Evolutionary conservation across 2,113 vertebrate species (phyloP).

Genomic region (Microcebus lehilahytsara): DNA sequence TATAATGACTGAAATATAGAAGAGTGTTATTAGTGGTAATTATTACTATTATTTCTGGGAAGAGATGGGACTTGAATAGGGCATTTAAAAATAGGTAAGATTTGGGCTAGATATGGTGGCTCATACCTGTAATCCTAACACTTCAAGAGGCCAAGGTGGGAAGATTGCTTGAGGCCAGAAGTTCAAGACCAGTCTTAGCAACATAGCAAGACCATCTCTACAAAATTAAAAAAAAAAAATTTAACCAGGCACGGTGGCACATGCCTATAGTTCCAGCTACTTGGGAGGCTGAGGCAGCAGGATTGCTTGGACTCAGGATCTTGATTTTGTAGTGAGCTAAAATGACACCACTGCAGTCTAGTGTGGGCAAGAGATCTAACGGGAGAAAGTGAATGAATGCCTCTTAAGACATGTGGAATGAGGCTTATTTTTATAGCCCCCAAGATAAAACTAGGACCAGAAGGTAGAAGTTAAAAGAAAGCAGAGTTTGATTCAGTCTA

Average conservation of each 20-base stretch:
- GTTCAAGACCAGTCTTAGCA: not conserved
- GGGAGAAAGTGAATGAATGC: not conserved
- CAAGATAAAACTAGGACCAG: not conserved
- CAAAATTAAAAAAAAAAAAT: not conserved
- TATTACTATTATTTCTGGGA: constrained; percentile 8
- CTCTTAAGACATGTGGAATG: not conserved
- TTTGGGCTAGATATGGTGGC: not conserved
- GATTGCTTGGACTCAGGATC: not conserved
- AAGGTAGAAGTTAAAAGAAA: not conserved
- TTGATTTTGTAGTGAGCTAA: not conserved
- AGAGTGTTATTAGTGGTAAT: not conserved
- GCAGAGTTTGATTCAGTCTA: constrained; percentile 13
- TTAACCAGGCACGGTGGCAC: not conserved
- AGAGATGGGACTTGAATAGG: not conserved
- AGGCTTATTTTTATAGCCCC: not conserved
- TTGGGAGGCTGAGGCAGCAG: not conserved
- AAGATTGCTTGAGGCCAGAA: not conserved
- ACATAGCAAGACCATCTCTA: not conserved
- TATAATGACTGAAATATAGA: not conserved
- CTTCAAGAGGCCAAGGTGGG: not conserved
- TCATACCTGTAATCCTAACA: not conserved
- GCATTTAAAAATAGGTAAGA: constrained; percentile 10
- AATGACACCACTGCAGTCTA: not conserved
- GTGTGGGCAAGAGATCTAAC: not conserved
- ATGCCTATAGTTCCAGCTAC: not conserved